These are phyloP conservation scores for Rapana venosa DNA, from an alignment of 2,888 invertebrate species.

Conservation along the genomic window DNA sequence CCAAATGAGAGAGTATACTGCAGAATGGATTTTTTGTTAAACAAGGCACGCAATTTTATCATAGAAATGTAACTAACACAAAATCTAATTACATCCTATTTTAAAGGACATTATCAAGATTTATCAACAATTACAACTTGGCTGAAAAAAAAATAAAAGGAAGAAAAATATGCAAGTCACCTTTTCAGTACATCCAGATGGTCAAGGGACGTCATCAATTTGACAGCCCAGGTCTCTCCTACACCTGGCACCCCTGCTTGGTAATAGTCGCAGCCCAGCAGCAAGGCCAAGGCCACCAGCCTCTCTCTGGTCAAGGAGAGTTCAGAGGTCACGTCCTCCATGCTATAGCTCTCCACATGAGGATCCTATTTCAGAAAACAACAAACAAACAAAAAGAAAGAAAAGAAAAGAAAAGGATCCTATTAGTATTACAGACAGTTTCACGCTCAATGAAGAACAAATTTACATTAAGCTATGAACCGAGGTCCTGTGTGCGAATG, in stretches of 20 bases:
- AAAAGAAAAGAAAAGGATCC: not conserved
- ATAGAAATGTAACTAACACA: no score
- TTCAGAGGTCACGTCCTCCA: constrained; percentile 83
- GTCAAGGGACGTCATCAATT: constrained; percentile 76
- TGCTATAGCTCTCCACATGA: constrained; percentile 82
- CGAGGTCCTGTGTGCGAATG: no score
- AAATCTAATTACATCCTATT: no score
- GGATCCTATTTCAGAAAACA: no score
- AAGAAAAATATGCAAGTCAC: constrained; percentile 49
- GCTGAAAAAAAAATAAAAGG: not conserved
- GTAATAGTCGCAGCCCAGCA: constrained; percentile 93
- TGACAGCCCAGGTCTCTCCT: constrained; percentile 87
- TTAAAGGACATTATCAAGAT: no score
- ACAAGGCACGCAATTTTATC: no score
- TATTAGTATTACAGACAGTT: not conserved
- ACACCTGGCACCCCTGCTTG: constrained; percentile 85
- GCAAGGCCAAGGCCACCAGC: constrained; percentile 89
- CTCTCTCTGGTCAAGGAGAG: constrained; percentile 89
- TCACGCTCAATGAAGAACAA: not conserved
- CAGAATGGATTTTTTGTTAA: no score
- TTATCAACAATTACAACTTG: no score
- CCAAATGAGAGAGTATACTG: no score
- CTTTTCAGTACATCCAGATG: constrained; percentile 62
- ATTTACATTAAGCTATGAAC: not conserved
- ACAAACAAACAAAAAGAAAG: no score